Base-by-base conservation (phyloP, 2,113 vertebrate genomes). In the Onychostruthus taczanowskii region DNA sequence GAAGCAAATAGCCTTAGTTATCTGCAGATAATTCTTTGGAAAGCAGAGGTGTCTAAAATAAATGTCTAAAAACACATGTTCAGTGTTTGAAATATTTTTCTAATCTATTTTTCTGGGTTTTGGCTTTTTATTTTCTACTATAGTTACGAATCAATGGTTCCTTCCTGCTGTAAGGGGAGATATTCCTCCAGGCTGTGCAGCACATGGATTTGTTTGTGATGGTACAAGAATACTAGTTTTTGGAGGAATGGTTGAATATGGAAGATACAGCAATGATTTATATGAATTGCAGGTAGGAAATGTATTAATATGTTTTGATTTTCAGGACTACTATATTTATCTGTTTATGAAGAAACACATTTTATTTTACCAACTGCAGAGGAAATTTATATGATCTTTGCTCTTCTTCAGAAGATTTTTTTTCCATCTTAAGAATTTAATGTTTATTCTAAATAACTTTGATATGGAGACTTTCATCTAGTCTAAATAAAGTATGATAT, bases 241-340 rank as follows among this genome's bases (percentile, higher is more conserved):
- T 93, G 99, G 99, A 52, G 99, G 99, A 87, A 99, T 99, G 99
- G 98, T 99, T 94, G 99, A 99, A 97, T 99, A 98, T 93, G 99
- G 99, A 87, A 99, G 99, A 98, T 99, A 99, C 95, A 99, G 98
- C 84, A 99, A 98, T 97, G 99, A 98, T 78, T 95, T 99, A 19
- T 99, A 99, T 96, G 99, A 99, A 94, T 97, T 99, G 63, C 99
- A 99, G 98, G 99, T 99, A 98, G 98, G 94, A 78, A 52, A 62
- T 74, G 3, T 33, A 21, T 80, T 17, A 88, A 67, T 39, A 18
- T 83, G 27, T 61, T 86, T 79, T n/a, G 13, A 5, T 70, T 88
- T 66, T 55, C 27, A 63, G 41, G 31, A 37, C 16, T 88, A 21
- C 16, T 63, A 41, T 26, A 23, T 62, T 35, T 62, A 63, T 75